Base-by-base conservation (phyloP, 2,113 vertebrate species). In the Sterna hirundo region DNA sequence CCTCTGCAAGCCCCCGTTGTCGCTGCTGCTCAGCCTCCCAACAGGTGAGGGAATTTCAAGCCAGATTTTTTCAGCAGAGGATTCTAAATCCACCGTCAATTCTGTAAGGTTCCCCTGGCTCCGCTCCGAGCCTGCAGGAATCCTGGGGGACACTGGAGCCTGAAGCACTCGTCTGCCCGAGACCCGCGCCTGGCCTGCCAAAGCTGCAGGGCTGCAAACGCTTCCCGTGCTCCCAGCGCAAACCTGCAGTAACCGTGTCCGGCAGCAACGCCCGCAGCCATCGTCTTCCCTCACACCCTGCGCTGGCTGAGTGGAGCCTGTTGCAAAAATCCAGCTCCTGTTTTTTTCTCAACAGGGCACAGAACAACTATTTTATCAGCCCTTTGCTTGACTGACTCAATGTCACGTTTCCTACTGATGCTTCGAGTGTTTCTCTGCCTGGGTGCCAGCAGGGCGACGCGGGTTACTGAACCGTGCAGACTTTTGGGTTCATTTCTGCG, bases 101-200 rank as follows among this genome's bases (percentile, higher is more conserved):
- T 49, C 60, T 34, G 1, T 17, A 5, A 21, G 1, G 2, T 30
- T 23, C 19, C 18, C 17, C 32, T 34, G 70, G 27, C 38, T 49
- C 57, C 5, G 14, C n/a, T 69, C 5, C 0, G 5, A 55, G 65
- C 32, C 72, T 22, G 23, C 40, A 47, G 64, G 42, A 21, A 11
- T 10, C n/a, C 42, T 27, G 46, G 38, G 54, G 36, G 42, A 6
- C 7, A 0, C 1, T 1, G 30, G 40, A 55, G 40, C 40, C 54
- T 1, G 0, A 32, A 13, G 68, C 1, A 2, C 9, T 44, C 4
- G 1, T 4, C 27, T 10, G 26, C 36, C 17, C 2, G 1, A 49
- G 40, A 2, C 42, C 44, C 8, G 36, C 1, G 6, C 22, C 60
- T 3, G 66, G 4, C 1, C 44, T 9, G 61, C 26, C 32, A 2